These are phyloP conservation scores for Trichopoda pennipes DNA, from an alignment of 2,888 invertebrate species.

Conservation along the genomic window DNA sequence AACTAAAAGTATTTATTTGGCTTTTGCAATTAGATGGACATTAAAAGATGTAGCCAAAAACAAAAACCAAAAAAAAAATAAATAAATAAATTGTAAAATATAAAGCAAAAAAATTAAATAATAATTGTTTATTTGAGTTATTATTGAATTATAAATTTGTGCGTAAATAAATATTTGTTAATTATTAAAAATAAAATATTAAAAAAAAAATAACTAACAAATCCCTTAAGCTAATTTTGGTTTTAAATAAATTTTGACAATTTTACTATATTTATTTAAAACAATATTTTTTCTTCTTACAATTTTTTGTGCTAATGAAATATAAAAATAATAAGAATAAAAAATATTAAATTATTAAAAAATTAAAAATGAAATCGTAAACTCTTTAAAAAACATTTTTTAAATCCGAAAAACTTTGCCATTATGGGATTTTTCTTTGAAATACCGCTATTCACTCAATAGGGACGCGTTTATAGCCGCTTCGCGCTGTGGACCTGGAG, in stretches of 20 bases:
- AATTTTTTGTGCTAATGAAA: neutral
- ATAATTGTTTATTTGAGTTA: constrained; percentile 44
- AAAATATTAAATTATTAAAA: no score
- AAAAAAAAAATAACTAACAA: neutral
- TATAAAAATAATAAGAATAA: no score
- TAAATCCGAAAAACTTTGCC: no score
- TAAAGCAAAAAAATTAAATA: constrained; percentile 4
- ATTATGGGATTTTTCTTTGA: no score
- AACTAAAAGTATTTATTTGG: constrained; percentile 59
- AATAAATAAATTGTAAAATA: no score
- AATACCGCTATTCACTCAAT: no score
- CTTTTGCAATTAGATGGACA: constrained; percentile 36
- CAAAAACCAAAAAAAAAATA: no score
- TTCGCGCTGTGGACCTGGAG: no score
- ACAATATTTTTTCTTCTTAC: neutral
- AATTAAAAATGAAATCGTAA: no score
- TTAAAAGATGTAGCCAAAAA: neutral
- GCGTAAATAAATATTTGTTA: constrained; percentile 28
- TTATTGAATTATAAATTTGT: constrained; percentile 45
- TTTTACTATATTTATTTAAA: constrained; percentile 1
- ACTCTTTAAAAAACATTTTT: no score
- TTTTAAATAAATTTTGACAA: neutral
- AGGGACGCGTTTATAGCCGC: no score
- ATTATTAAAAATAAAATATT: constrained; percentile 21
- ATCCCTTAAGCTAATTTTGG: neutral